A percentile compares a stretch with the other conserved stretches of the same genome.
Evolutionary conservation across 2,888 invertebrate genomes (phyloP).

Genomic region (Drosophila setosimentum): DNA sequence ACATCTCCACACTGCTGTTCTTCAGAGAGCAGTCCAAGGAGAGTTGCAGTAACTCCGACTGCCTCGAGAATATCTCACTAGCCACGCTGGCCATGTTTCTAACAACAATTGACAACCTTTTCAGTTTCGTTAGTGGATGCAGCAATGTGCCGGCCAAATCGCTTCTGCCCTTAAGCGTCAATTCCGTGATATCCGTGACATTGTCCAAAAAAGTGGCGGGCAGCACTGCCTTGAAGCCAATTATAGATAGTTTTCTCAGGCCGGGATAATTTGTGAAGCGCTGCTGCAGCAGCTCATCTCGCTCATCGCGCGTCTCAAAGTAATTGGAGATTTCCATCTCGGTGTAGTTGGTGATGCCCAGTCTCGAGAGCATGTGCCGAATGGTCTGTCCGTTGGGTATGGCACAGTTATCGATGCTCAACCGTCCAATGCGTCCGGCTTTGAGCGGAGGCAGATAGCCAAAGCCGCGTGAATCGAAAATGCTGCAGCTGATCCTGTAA

Average conservation of each 20-base stretch:
- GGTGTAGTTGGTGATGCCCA: constrained; percentile 67
- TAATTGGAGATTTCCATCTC: constrained; percentile 59
- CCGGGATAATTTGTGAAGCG: constrained; percentile 62
- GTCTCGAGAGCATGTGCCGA: constrained; percentile 41
- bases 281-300: constrained; percentile 62
- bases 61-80: constrained; percentile 65
- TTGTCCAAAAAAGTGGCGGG: constrained; percentile 59
- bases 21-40: constrained; percentile 63
- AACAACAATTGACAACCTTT: constrained; percentile 57
- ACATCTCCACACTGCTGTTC: constrained; percentile 70
- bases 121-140: constrained; percentile 55
- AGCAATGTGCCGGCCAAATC: constrained; percentile 59
- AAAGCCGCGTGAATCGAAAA: constrained; percentile 68
- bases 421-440: constrained; percentile 50
- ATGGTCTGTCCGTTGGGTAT: constrained; percentile 63
- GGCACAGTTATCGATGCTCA: constrained; percentile 65
- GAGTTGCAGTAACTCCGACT: constrained; percentile 49
- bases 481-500: constrained; percentile 58
- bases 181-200: constrained; percentile 52
- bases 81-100: constrained; percentile 64
- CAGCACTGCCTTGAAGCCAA: constrained; percentile 54
- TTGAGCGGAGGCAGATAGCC: constrained; percentile 62
- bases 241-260: constrained; percentile 48
- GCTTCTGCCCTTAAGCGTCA: constrained; percentile 58
- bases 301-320: constrained; percentile 62